Percentiles rank a stretch among this genome's conserved stretches.
phyloP scores from a whole-genome alignment of 2,113 vertebrate species.

The Merops nubicus region DNA sequence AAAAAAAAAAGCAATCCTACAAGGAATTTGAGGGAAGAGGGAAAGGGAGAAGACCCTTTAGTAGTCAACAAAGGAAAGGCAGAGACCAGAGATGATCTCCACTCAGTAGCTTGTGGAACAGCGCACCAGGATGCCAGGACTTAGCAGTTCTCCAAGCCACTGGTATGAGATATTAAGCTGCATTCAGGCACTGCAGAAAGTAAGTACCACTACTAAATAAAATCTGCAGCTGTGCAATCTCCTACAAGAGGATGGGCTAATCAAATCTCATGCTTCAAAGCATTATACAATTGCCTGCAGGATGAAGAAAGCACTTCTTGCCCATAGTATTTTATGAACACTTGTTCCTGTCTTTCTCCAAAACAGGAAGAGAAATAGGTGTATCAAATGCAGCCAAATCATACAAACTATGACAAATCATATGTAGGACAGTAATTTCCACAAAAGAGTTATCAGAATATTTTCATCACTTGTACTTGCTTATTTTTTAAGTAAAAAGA shows the following conservation, averaged over 20 bases:
- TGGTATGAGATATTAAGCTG: not conserved
- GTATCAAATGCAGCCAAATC: not conserved
- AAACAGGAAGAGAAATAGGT: not conserved
- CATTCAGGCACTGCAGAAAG: not conserved
- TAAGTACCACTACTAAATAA: not conserved
- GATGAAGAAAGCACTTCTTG: not conserved
- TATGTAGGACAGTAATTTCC: not conserved
- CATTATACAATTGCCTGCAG: not conserved
- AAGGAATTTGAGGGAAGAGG: not conserved
- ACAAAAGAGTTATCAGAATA: not conserved
- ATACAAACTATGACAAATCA: not conserved
- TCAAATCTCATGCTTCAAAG: slow-evolving; percentile 19
- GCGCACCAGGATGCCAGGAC: not conserved
- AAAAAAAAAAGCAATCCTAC: not conserved
- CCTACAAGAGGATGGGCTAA: not conserved
- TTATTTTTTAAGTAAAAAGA: not conserved
- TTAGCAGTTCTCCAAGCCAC: not conserved
- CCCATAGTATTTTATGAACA: not conserved
- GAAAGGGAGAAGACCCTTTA: not conserved
- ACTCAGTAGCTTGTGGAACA: not conserved
- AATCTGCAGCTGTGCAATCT: not conserved
- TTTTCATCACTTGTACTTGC: not conserved
- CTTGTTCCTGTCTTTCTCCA: not conserved
- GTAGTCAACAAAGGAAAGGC: not conserved
- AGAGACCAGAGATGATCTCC: not conserved